Percentiles rank a stretch among this genome's conserved stretches.
Conservation (phyloP, 2,888 invertebrate species). For the Harmothoe impar region DNA sequence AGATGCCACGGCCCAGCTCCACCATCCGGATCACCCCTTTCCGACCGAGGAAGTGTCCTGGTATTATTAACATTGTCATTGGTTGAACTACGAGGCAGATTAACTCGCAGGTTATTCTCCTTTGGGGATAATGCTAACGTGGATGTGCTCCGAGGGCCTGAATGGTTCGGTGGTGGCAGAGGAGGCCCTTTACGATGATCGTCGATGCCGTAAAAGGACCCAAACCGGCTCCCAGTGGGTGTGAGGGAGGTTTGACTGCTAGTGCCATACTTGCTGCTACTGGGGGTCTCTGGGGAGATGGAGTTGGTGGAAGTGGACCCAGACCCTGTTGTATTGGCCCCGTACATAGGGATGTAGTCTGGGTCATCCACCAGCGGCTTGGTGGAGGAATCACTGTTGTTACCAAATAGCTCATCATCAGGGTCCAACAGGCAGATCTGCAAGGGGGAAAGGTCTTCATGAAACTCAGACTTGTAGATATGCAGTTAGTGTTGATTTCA, state of each 20-base stretch:
- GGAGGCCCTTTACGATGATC: not conserved
- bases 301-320: constrained; percentile 53
- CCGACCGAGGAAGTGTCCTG: not conserved
- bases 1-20: not conserved
- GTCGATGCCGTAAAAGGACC: not conserved
- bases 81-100: not conserved
- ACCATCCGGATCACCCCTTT: not conserved
- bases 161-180: constrained; percentile 36
- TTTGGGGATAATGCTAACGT: not conserved
- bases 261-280: not conserved
- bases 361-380: constrained; percentile 50
- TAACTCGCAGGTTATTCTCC: not conserved
- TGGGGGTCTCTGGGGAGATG: constrained; percentile 7
- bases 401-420: constrained; percentile 50
- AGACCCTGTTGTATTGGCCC: not conserved
- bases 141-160: not conserved
- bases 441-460: not conserved
- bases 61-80: not conserved
- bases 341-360: constrained; percentile 51
- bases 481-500: too few relatives aligned
- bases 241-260: not conserved
- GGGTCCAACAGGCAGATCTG: constrained; percentile 56
- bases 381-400: constrained; percentile 48
- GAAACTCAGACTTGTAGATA: too few relatives aligned
- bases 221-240: not conserved